Base-by-base conservation (phyloP, 1,140 invertebrate species). In the Mylabris phalerata region DNA sequence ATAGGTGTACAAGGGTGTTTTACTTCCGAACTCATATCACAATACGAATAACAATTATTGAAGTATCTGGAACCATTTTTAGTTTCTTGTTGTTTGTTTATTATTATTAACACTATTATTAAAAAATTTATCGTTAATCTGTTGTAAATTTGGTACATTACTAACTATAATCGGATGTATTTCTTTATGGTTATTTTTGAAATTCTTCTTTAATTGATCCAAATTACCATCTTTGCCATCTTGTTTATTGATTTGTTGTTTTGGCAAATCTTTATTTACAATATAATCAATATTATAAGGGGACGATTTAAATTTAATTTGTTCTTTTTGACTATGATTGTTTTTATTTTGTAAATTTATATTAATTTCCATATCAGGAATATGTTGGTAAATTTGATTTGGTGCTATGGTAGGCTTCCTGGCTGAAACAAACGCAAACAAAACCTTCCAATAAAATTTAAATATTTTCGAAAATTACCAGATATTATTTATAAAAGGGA, bases 391-490 rank as follows among this genome's bases (percentile, higher is more conserved):
- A 27, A 48, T 32, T n/a, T 45, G 44, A 50, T 45, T 66, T 42
- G 59, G 59, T 62, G 63, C 59, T 69, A 70, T 64, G 57, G 62
- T 65, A 61, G 67, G 59, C 68, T 71, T 70, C 68, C 70, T 71
- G 65, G 67, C 70, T 71, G 64, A 64, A 71, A 71, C 68, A 70
- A 71, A 68, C 60, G 65, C 62, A 66, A 65, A 59, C 46, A 58
- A 57, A 59, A 50, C 50, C 57, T 60, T 51, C 60, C 48, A 62
- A 62, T 58, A 57, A 40, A 50, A 44, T 43, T 10, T 27, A 42
- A 24, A 32, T 32, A 32, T 32, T 32, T 7, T 32, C 7, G 0
- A 32, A 32, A 32, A 32, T 32, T 5, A 4, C 32, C 4, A 32
- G 3, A 32, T 32, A 32, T 32, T 32, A 7, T 32, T 4, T 32